phyloP scores from a whole-genome alignment of 2,113 vertebrate genomes.

The Sebastes schlegelii region DNA sequence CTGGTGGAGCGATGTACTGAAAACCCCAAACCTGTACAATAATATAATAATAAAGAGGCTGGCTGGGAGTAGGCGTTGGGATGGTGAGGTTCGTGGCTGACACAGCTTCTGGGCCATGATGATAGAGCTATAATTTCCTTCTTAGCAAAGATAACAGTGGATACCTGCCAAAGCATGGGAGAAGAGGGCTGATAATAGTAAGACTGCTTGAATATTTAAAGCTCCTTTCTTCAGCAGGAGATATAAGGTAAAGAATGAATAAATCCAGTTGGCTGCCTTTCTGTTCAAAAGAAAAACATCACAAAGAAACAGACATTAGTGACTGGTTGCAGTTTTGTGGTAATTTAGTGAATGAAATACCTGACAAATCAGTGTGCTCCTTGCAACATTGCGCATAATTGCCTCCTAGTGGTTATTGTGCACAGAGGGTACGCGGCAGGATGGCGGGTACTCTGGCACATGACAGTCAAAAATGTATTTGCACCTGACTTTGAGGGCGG shows the following conservation, averaged over 20 bases:
- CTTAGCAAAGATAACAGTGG: slow-evolving; percentile 70
- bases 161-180: slow-evolving; percentile 62
- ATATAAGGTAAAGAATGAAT: slow-evolving; percentile 42
- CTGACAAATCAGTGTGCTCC: too few relatives aligned
- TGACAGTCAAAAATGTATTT: too few relatives aligned
- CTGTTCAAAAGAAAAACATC: background rate
- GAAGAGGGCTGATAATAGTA: slow-evolving; percentile 64
- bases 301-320: background rate
- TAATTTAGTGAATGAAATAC: too few relatives aligned
- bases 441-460: too few relatives aligned
- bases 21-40: slow-evolving; percentile 24
- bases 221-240: slow-evolving; percentile 34
- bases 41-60: slow-evolving; percentile 15
- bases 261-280: slow-evolving; percentile 23
- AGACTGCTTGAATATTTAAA: slow-evolving; percentile 74
- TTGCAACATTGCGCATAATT: too few relatives aligned
- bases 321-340: too few relatives aligned
- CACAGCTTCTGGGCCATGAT: slow-evolving; percentile 67
- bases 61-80: slow-evolving; percentile 25
- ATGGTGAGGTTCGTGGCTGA: slow-evolving; percentile 49
- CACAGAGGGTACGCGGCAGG: too few relatives aligned
- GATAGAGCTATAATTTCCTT: slow-evolving; percentile 79
- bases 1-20: slow-evolving; percentile 1
- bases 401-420: too few relatives aligned
- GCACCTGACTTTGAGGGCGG: too few relatives aligned